phyloP scores from a whole-genome alignment of 2,113 vertebrate genomes.

The Cygnus buccinator region DNA sequence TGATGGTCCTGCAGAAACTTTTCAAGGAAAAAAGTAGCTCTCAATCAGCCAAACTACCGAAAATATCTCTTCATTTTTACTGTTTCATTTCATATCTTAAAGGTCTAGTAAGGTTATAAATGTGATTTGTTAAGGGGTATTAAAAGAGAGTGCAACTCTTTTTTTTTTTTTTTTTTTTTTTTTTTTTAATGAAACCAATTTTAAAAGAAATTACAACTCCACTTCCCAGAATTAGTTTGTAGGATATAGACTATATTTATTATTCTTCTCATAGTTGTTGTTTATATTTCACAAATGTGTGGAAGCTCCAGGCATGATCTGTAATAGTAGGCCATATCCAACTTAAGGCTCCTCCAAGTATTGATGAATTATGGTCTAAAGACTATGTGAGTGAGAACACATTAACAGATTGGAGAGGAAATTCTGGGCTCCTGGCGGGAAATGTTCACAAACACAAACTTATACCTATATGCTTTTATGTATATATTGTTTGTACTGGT shows the following conservation, averaged over 20 bases:
- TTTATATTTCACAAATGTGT: neutral
- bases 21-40: neutral
- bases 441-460: neutral
- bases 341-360: neutral
- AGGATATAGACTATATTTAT: neutral
- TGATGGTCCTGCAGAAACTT: fast-evolving
- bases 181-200: fast-evolving
- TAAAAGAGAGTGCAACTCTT: neutral
- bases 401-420: neutral
- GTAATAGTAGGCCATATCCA: neutral
- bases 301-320: neutral
- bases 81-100: neutral
- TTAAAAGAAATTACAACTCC: neutral
- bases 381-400: neutral
- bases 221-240: neutral
- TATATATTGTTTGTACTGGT: neutral
- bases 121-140: neutral
- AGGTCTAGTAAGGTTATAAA: neutral
- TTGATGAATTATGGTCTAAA: neutral
- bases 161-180: neutral
- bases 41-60: neutral
- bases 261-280: neutral
- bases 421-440: neutral
- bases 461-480: neutral
- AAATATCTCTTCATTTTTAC: neutral